Conservation (phyloP, 1,140 invertebrate species). For the Meloidogyne exigua region DNA sequence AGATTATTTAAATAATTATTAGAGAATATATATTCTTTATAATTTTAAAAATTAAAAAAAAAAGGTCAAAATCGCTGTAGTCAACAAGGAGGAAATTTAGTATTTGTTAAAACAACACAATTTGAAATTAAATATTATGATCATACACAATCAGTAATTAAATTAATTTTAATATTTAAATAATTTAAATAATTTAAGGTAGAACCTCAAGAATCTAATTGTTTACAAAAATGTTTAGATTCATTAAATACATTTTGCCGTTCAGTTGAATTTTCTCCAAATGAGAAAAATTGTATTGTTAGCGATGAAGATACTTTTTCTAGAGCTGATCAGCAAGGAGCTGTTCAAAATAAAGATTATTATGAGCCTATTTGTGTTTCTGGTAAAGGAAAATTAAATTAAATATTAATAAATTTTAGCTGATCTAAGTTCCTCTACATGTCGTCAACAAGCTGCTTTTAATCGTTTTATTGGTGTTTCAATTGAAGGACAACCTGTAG, state of each 20-base stretch:
- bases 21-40: too few species aligned
- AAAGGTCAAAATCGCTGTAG: slow-evolving; percentile 60
- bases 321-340: slow-evolving; percentile 62
- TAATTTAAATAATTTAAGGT: slow-evolving; percentile 32
- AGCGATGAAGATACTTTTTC: slow-evolving; percentile 64
- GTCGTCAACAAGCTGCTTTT: slow-evolving; percentile 63
- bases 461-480: slow-evolving; percentile 61
- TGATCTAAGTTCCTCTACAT: slow-evolving; percentile 61
- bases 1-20: too few species aligned
- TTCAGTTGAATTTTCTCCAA: slow-evolving; percentile 60
- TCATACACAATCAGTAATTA: slow-evolving; percentile 50
- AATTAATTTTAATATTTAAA: background rate
- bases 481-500: slow-evolving; percentile 61
- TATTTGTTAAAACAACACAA: slow-evolving; percentile 63
- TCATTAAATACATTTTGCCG: slow-evolving; percentile 63
- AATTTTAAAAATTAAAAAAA: background rate
- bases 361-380: slow-evolving; percentile 64
- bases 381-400: slow-evolving; percentile 34
- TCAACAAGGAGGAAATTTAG: slow-evolving; percentile 59
- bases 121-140: slow-evolving; percentile 64
- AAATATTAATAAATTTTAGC: slow-evolving; percentile 39
- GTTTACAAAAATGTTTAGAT: slow-evolving; percentile 62
- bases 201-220: slow-evolving; percentile 63
- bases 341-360: slow-evolving; percentile 60
- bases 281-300: slow-evolving; percentile 63